phyloP scores from a whole-genome alignment of 2,113 vertebrate genomes.

The Hassar affinis region DNA sequence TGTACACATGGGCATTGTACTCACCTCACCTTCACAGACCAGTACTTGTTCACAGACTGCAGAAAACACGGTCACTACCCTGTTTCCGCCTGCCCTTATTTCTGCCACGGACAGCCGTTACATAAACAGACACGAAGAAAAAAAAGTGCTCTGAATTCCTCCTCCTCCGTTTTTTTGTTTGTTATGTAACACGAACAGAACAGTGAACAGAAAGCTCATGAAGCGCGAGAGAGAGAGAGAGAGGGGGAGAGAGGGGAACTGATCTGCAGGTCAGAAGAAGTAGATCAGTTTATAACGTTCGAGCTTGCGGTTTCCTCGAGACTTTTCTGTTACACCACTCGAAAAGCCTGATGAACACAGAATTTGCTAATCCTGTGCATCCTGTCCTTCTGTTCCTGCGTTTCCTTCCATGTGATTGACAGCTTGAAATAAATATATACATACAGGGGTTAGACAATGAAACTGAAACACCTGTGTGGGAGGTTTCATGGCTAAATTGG shows the following conservation, averaged over 20 bases:
- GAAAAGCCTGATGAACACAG: neutral
- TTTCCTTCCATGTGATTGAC: neutral
- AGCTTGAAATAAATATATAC: neutral
- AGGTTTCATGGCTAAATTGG: no score
- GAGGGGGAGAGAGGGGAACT: neutral
- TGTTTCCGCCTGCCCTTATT: constrained; percentile 16
- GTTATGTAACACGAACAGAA: constrained; percentile 35
- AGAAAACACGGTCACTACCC: neutral
- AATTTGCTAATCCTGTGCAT: neutral
- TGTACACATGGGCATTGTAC: neutral
- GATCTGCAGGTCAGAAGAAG: neutral
- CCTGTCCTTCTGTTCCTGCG: neutral
- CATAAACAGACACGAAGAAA: constrained; percentile 39
- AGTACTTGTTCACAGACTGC: no score
- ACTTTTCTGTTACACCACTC: neutral
- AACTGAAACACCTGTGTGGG: no score
- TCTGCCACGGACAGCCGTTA: constrained; percentile 35
- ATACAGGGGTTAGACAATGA: no score
- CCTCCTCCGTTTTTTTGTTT: neutral
- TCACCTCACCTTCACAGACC: neutral
- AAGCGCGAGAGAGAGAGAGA: neutral
- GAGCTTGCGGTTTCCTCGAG: neutral
- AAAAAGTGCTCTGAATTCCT: neutral
- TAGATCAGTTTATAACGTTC: neutral
- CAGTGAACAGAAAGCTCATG: constrained; percentile 3